A percentile compares a stretch with the other conserved stretches of the same genome.
phyloP scores from a whole-genome alignment of 2,797 vertebrate species.

The Garrulus glandarius region DNA sequence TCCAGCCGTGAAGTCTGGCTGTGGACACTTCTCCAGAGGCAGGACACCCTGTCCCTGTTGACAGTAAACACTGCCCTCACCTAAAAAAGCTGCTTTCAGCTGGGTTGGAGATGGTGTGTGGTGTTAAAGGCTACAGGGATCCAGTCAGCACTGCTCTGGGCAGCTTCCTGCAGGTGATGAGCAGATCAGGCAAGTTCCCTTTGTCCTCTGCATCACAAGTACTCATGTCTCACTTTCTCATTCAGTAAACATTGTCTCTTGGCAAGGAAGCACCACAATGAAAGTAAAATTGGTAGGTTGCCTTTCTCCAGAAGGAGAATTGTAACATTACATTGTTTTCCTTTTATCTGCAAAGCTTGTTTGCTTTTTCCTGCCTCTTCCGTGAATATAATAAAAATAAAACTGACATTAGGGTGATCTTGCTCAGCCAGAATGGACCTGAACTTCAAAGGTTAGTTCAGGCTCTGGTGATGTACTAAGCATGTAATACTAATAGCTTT shows the following conservation, averaged over 20 bases:
- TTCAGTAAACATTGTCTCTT: conserved; percentile 43
- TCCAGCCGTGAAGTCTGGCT: neutral
- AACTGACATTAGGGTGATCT: neutral
- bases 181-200: neutral
- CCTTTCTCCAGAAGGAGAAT: neutral
- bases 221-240: conserved; percentile 32
- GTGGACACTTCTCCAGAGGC: neutral
- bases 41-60: conserved; percentile 46
- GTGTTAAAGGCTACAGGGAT: neutral
- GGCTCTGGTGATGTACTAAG: neutral
- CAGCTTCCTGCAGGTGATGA: neutral
- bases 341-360: neutral
- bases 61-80: conserved; percentile 56
- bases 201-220: conserved; percentile 6
- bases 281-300: conserved; percentile 11
- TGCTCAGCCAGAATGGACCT: neutral
- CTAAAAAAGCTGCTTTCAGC: conserved; percentile 14
- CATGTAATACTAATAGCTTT: neutral
- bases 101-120: neutral
- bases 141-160: neutral
- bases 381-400: neutral
- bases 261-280: conserved; percentile 14
- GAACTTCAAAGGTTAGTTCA: neutral
- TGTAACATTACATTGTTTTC: accelerated
- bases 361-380: neutral